Evolutionary conservation across 92 coral and sea anemone species (phyloP).

Genomic region (Actinostola sp.): DNA sequence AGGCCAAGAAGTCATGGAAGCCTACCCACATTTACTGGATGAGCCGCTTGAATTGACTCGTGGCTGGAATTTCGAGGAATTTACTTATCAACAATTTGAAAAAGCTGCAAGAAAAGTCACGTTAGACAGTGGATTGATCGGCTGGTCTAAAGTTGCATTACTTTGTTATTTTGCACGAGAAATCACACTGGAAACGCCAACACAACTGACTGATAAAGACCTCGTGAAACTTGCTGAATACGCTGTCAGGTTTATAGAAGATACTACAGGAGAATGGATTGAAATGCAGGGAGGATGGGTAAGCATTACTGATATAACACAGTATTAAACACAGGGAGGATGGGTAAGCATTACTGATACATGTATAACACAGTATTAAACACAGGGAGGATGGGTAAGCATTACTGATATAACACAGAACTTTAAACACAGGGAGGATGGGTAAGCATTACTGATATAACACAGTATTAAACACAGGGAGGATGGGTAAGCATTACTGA

Average conservation of each 20-base stretch:
- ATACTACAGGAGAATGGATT: conserved; percentile 92
- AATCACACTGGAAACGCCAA: conserved; percentile 71
- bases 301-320: no score
- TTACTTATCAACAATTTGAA: conserved; percentile 83
- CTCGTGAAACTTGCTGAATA: conserved; percentile 82
- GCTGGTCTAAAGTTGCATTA: conserved; percentile 96
- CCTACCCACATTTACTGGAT: conserved; percentile 77
- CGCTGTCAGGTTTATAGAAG: conserved; percentile 87
- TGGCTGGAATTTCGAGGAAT: conserved; percentile 48
- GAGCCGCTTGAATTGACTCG: conserved; percentile 73
- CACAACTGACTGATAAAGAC: conserved; percentile 79
- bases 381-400: no score
- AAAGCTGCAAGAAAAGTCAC: conserved; percentile 85
- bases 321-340: no score
- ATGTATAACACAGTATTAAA: no score
- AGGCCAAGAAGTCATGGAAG: conserved; percentile 82
- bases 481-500: no score
- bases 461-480: no score
- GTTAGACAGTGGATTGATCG: conserved; percentile 74
- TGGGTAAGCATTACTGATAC: no score
- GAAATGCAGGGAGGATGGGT: conserved; percentile 99
- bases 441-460: no score
- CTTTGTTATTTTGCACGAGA: conserved; percentile 95
- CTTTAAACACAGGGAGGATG: no score
- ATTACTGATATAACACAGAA: no score